phyloP scores from a whole-genome alignment of 2,888 invertebrate species.

The Plagodis dolabraria region DNA sequence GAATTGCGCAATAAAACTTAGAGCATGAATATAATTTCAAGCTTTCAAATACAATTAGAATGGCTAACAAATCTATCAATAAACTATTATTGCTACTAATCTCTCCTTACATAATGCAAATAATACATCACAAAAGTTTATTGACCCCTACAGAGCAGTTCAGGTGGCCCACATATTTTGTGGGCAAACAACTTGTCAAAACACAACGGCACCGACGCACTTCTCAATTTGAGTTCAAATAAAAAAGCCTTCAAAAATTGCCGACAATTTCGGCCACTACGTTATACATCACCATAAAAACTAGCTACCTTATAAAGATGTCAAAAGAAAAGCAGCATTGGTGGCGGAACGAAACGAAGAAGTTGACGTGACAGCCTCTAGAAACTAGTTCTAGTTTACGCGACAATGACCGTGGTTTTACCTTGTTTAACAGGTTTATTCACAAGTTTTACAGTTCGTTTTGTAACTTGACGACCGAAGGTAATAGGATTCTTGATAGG shows the following conservation, averaged over 20 bases:
- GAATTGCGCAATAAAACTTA: too few species aligned
- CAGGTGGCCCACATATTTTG: constrained; percentile 66
- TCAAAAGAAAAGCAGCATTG: constrained; percentile 43
- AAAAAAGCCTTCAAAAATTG: constrained; percentile 44
- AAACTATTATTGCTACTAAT: neutral
- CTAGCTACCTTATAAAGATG: constrained; percentile 28
- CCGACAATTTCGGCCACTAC: constrained; percentile 30
- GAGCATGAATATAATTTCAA: too few species aligned
- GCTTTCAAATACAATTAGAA: neutral
- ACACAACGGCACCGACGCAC: constrained; percentile 60
- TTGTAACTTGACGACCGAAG: constrained; percentile 36
- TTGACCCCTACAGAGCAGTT: constrained; percentile 46
- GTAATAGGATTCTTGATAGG: constrained; percentile 19
- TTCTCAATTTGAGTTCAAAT: constrained; percentile 45
- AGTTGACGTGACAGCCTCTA: constrained; percentile 28
- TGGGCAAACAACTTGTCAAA: constrained; percentile 70
- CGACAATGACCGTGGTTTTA: constrained; percentile 70
- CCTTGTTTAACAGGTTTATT: constrained; percentile 65
- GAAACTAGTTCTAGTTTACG: constrained; percentile 55
- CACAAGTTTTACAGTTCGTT: constrained; percentile 57
- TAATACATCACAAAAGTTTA: constrained; percentile 52
- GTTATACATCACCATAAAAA: constrained; percentile 40
- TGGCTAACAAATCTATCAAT: constrained; percentile 1
- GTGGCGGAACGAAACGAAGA: constrained; percentile 29
- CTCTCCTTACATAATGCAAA: constrained; percentile 41